Percentiles rank a stretch among this genome's conserved stretches.
phyloP scores from a whole-genome alignment of 2,113 vertebrate species.

The Crotalus tigris region DNA sequence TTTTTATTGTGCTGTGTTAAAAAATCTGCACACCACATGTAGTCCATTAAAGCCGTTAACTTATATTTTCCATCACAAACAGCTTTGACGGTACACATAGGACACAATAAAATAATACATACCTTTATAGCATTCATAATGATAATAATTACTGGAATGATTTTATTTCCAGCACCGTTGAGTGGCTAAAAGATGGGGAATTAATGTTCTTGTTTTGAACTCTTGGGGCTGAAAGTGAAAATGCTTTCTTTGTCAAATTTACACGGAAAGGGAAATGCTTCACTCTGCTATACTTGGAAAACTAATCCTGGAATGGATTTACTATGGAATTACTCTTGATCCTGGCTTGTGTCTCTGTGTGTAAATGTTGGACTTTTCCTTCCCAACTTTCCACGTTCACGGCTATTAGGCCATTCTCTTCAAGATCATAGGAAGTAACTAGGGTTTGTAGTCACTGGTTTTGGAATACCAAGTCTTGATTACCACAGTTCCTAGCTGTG shows the following conservation, averaged over 20 bases:
- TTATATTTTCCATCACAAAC: background rate
- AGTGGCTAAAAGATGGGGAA: background rate
- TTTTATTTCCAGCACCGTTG: background rate
- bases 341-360: background rate
- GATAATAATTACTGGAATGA: background rate
- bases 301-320: background rate
- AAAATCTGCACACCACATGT: background rate
- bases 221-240: background rate
- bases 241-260: background rate
- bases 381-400: background rate
- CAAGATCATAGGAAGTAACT: background rate
- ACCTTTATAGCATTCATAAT: background rate
- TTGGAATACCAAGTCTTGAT: background rate
- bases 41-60: conserved; percentile 1
- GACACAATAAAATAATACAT: background rate
- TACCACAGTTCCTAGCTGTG: background rate
- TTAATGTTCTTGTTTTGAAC: background rate
- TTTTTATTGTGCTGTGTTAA: background rate
- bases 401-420: background rate
- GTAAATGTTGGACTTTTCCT: background rate
- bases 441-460: background rate
- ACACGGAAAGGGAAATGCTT: background rate
- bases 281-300: background rate
- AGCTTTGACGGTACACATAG: background rate
- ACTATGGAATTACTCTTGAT: background rate